phyloP scores from a whole-genome alignment of 2,113 vertebrate genomes.

The Tautogolabrus adspersus region DNA sequence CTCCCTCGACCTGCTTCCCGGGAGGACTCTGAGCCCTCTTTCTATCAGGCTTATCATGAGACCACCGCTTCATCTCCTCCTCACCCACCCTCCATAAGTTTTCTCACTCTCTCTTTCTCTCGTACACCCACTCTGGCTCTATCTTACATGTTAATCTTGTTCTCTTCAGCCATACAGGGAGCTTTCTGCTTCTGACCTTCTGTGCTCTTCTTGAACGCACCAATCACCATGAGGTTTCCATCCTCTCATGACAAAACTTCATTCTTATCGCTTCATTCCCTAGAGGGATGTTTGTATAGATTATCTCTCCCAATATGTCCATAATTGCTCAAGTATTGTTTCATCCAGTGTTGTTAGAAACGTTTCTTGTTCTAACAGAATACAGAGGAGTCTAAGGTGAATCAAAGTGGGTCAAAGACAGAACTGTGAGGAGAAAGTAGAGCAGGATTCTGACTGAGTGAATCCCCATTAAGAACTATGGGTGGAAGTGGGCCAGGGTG shows the following conservation, averaged over 20 bases:
- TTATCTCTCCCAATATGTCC: constrained; percentile 10
- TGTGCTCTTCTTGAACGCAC: constrained; percentile 52
- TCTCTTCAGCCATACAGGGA: constrained; percentile 61
- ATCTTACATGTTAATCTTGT: constrained; percentile 80
- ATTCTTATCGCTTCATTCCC: constrained; percentile 18
- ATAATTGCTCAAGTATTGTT: constrained; percentile 27
- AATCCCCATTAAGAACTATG: constrained; percentile 70
- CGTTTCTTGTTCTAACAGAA: constrained; percentile 40
- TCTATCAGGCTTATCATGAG: constrained; percentile 79
- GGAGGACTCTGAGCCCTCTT: constrained; percentile 73
- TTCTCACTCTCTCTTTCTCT: constrained; percentile 71
- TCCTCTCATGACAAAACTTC: constrained; percentile 52
- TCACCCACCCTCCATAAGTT: constrained; percentile 70
- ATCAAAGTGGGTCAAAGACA: constrained; percentile 80
- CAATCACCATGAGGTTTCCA: constrained; percentile 35
- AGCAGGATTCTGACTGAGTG: constrained; percentile 79
- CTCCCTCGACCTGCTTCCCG: constrained; percentile 64
- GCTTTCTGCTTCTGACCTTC: constrained; percentile 65
- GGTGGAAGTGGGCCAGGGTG: constrained; percentile 76
- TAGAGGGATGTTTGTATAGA: constrained; percentile 8
- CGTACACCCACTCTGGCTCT: constrained; percentile 55
- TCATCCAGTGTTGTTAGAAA: constrained; percentile 19
- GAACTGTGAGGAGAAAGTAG: constrained; percentile 74
- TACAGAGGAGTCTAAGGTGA: constrained; percentile 39
- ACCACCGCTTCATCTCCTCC: constrained; percentile 77